Base-by-base conservation (phyloP, 2,113 vertebrate genomes). In the Siniperca knerii region DNA sequence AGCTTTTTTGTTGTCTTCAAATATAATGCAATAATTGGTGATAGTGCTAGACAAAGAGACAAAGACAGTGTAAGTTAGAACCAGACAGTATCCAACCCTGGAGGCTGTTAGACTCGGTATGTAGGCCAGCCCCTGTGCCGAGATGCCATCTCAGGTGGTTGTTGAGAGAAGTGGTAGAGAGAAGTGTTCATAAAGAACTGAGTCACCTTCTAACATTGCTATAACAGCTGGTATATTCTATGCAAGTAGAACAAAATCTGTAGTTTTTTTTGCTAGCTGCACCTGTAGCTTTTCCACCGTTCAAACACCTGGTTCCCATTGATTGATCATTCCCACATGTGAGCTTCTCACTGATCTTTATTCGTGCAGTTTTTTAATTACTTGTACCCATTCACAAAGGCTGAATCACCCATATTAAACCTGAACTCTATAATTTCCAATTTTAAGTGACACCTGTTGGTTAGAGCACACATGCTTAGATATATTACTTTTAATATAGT, bases 241-340 rank as follows among this genome's bases (percentile, higher is more conserved):
- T 42, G 44, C 20, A 78, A 67, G 79, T 50, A 66, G 61, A 79
- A 76, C 37, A 23, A 66, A 76, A 79, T 65, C 11, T 83, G 52
- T 67, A 12, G 11, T 44, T 50, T 75, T 75, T 55, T 76, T 76
- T 82, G 42, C 66, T 60, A 12, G 86, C 82, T 82, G 74, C 89
- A 91, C 92, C 86, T 92, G 92, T 87, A 88, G 80, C 72, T 60
- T 18, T 65, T 87, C 16, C 75, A 74, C 70, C 44, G 8, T 77
- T 86, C 84, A 79, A 54, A 87, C 90, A 90, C 81, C 89, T 89
- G 84, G 37, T 82, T 85, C 64, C 58, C 83, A 83, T 55, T 78
- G 79, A 88, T 82, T 75, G 67, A 90, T 89, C 71, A 0, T 80
- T 85, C 76, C 75, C 80, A 86, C 85, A 86, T 81, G 86, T 71